These are phyloP conservation scores for Conger conger DNA, from an alignment of 2,113 vertebrate genomes.

Conservation along the genomic window DNA sequence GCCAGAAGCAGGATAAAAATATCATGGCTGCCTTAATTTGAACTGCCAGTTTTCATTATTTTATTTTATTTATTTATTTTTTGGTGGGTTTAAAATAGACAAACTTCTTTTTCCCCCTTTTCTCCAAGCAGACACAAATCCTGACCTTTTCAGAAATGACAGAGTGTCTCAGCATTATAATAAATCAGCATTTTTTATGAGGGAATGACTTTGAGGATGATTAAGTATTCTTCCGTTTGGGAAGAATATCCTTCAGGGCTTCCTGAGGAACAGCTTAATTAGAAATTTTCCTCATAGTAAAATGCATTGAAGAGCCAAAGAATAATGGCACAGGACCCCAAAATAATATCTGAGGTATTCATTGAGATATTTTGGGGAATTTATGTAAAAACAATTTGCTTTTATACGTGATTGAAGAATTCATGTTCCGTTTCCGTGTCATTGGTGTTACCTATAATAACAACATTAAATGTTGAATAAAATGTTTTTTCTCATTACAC, in stretches of 20 bases:
- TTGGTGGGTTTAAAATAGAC: neutral
- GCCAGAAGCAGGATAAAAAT: conserved; percentile 11
- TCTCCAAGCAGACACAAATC: conserved; percentile 25
- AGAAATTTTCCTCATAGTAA: conserved; percentile 16
- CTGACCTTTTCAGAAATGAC: conserved; percentile 29
- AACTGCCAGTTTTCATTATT: conserved; percentile 12
- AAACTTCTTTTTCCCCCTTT: conserved; percentile 12
- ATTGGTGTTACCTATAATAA: too few species aligned
- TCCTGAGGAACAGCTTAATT: conserved; percentile 19
- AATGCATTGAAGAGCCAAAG: neutral
- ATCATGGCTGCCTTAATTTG: conserved; percentile 14
- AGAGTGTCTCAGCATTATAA: conserved; percentile 27
- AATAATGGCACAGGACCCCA: neutral
- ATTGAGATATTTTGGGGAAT: neutral
- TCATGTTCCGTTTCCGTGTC: too few species aligned
- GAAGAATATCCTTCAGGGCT: conserved; percentile 15
- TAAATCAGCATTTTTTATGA: conserved; percentile 36
- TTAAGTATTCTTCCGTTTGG: conserved; percentile 22
- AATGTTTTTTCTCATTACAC: too few species aligned
- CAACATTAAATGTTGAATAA: too few species aligned
- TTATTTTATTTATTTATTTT: conserved; percentile 14
- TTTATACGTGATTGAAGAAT: neutral
- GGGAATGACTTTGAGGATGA: conserved; percentile 27
- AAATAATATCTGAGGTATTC: neutral
- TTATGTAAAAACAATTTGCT: neutral